Base-by-base conservation (phyloP, 2,888 invertebrate genomes). In the Campopleginae sp. region DNA sequence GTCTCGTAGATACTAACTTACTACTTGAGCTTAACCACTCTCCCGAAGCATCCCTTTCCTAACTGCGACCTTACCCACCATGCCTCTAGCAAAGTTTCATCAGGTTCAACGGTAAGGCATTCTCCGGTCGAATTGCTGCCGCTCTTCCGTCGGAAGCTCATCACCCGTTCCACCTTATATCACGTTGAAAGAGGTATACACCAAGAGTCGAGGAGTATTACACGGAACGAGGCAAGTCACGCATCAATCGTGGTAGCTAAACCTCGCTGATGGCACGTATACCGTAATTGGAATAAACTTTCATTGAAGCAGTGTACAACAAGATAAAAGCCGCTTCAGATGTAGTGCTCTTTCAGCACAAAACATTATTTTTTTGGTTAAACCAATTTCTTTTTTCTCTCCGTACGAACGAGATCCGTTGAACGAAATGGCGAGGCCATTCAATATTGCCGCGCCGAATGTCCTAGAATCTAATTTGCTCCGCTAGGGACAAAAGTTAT, bases 91-190 rank as follows among this genome's bases (percentile, higher is more conserved):
- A 83, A 88, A 88, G 87, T 88, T 88, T 88, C 87, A 86, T 87
- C 86, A 80, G 84, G 81, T 88, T 87, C 80, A 86, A 84, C 82
- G 84, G 85, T 82, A 86, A 83, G 85, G 87, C 81, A 86, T 86
- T 88, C 80, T 80, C 85, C 76, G 80, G 72, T 77, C 51, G 80
- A 86, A 86, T 83, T 81, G 85, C 84, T 80, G 86, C 80, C 63
- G 84, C 72, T 83, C 82, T 86, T 84, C 75, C 86, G 82, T 72
- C 83, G 65, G 80, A 87, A 83, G 72, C 84, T 85, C 82, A 82
- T 85, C 82, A 65, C 80, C 80, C 83, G 38, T 80, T 68, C 83
- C 80, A 80, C 70, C 54, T 70, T 70, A 70, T 63, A 70, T 54
- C 44, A 38, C 54, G 63, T 54, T 58, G 51, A 80, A 75, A 48